Percentiles rank a stretch among this genome's conserved stretches.
Evolutionary conservation across 2,797 vertebrate genomes (phyloP).

Genomic region (Microcaecilia unicolor): DNA sequence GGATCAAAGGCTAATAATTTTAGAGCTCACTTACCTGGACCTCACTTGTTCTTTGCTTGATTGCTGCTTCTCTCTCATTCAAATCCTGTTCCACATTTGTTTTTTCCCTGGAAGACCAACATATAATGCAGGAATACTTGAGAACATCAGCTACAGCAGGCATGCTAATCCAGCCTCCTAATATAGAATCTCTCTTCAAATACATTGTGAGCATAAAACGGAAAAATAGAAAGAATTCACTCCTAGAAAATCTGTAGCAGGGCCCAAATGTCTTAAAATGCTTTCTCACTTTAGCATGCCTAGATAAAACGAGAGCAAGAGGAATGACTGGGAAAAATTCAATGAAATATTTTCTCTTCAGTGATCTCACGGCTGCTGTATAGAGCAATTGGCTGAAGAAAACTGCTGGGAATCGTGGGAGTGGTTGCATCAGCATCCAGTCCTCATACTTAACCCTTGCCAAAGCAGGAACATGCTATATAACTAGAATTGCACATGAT

Average conservation of each 20-base stretch:
- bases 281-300: constrained; percentile 46
- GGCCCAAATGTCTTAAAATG: constrained; percentile 26
- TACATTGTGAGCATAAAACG: constrained; percentile 62
- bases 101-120: constrained; percentile 94
- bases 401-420: constrained; percentile 46
- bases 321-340: constrained; percentile 50
- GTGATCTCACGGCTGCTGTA: constrained; percentile 75
- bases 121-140: constrained; percentile 84
- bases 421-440: constrained; percentile 60
- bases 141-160: constrained; percentile 70
- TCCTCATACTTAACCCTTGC: constrained; percentile 51
- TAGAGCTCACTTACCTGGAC: constrained; percentile 72
- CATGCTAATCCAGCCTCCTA: constrained; percentile 66
- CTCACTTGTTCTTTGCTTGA: constrained; percentile 79
- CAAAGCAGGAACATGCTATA: constrained; percentile 10
- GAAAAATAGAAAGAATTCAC: background rate
- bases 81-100: constrained; percentile 88
- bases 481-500: too few species aligned
- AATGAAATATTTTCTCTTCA: constrained; percentile 59
- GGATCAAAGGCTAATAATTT: constrained; percentile 3
- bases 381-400: constrained; percentile 59
- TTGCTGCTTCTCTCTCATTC: constrained; percentile 87
- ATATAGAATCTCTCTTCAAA: constrained; percentile 63
- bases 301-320: constrained; percentile 51
- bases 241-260: background rate